Evolutionary conservation across 2,113 vertebrate genomes (phyloP), one percentile per base, ranked within the genome.

Genomic region (Rhombomys opimus): DNA sequence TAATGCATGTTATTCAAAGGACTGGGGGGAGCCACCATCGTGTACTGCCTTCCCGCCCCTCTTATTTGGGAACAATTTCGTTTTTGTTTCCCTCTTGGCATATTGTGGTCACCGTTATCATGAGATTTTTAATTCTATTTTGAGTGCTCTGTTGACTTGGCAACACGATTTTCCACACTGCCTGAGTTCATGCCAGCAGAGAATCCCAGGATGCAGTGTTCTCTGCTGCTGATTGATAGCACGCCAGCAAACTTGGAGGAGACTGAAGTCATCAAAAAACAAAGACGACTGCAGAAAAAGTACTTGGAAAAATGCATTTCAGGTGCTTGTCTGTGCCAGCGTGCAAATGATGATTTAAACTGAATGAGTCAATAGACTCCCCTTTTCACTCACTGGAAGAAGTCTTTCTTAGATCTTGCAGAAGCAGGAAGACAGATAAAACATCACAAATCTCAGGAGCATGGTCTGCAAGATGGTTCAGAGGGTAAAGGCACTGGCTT

Each of bases 71-170:
- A 97, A 97, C 95, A 97, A 94, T 94, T 96, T 94, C 89, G 85
- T 81, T 97, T 95, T 89, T 97, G 96, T 97, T 95, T 96, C 81
- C 52, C 77, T 92, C 85, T 35, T 95, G 95, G 96, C 75, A 65
- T 76, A 78, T 72, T 54, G 81, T 52, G 88, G 81, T 68, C 80
- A 67, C 32, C 65, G 86, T 95, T 97, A 95, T 97, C 97, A 96
- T 94, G 96, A 94, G 90, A 95, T 97, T 95, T 95, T 95, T 85
- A 78, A 95, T 88, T 97, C 94, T 95, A 95, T 85, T 97, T 96
- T 92, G 90, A 97, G 91, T 67, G 85, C 68, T 77, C 91, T 78
- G 76, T 95, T 95, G 92, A 85, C 88, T 96, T 96, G 95, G 96
- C 93, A 92, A 89, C 88, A 57, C 72, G 87, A 72, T 90, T 97